Evolutionary conservation across 2,113 vertebrate species (phyloP).

Genomic region (Myocastor coypus): DNA sequence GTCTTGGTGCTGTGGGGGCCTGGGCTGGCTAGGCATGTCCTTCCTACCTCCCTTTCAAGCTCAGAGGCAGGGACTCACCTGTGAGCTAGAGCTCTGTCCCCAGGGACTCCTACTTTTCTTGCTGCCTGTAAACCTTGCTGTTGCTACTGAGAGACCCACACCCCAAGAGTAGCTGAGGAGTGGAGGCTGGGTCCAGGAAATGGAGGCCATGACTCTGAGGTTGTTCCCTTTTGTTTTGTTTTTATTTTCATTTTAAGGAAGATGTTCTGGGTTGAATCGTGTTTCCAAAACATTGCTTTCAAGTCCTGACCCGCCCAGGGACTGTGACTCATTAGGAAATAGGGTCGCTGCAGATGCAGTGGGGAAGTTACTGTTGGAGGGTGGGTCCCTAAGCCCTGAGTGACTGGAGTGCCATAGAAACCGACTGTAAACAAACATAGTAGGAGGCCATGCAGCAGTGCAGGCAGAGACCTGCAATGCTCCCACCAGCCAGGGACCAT

Average conservation of each 20-base stretch:
- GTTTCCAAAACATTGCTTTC: neutral
- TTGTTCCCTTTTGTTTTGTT: neutral
- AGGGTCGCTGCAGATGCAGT: neutral
- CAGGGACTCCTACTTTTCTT: neutral
- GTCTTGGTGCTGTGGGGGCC: neutral
- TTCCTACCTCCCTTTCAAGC: neutral
- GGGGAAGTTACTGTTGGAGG: neutral
- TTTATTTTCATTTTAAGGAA: neutral
- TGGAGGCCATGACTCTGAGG: fast-evolving
- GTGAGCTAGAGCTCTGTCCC: neutral
- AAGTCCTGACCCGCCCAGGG: too few species aligned
- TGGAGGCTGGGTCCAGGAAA: too few species aligned
- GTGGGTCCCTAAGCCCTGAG: neutral
- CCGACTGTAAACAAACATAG: fast-evolving
- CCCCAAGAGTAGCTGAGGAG: neutral
- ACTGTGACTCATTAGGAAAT: neutral
- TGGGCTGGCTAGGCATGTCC: neutral
- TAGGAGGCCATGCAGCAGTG: fast-evolving
- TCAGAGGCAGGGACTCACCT: neutral
- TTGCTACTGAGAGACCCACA: neutral
- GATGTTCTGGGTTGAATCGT: neutral
- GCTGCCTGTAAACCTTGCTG: too few species aligned
- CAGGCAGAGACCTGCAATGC: neutral
- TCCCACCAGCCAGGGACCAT: too few species aligned
- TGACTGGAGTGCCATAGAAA: neutral